A percentile compares a stretch with the other conserved stretches of the same genome.
These are phyloP conservation scores for Andinoacara biseriatus DNA, from an alignment of 2,113 vertebrate species.

Conservation along the genomic window DNA sequence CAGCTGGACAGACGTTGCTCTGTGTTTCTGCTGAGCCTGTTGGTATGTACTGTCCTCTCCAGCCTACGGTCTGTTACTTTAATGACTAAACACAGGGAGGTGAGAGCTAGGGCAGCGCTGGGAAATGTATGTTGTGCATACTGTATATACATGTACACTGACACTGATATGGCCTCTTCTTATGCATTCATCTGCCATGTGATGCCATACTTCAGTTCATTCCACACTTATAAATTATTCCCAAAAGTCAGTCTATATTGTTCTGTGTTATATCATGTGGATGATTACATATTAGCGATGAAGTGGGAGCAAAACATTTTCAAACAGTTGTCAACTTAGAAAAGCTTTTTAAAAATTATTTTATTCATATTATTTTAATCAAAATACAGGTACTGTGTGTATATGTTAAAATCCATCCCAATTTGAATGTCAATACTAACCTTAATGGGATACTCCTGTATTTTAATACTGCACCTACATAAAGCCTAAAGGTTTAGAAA, in stretches of 20 bases:
- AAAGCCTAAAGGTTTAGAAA: background rate
- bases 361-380: background rate
- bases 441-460: background rate
- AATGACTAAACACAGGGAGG: background rate
- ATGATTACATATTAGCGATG: background rate
- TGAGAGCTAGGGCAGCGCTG: background rate
- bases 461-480: background rate
- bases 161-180: background rate
- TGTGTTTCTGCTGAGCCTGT: conserved; percentile 23
- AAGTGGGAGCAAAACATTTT: background rate
- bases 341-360: background rate
- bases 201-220: conserved; percentile 3
- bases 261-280: background rate
- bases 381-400: background rate
- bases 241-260: background rate
- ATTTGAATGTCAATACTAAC: background rate
- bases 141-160: background rate
- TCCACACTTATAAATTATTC: background rate
- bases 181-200: background rate
- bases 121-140: background rate
- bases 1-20: conserved; percentile 32
- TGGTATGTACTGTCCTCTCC: background rate
- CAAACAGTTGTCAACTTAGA: background rate
- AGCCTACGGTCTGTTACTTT: background rate
- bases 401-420: background rate